Base-by-base conservation (phyloP, 2,888 invertebrate species). In the Latheticus oryzae region DNA sequence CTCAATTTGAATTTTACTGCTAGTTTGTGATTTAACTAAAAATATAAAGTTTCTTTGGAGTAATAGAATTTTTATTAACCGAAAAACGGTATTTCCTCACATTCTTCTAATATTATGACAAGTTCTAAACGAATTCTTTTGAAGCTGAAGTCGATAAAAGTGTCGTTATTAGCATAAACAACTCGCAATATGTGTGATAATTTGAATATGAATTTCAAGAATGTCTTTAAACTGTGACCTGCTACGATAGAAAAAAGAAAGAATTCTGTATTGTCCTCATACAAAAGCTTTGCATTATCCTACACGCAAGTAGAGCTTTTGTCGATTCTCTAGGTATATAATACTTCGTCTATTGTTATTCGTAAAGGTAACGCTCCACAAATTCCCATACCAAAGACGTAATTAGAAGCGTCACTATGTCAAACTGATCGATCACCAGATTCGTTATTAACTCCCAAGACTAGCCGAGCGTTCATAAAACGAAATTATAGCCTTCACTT, bases 221-320 rank as follows among this genome's bases (percentile, higher is more conserved):
- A 59, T 59, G 54, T 23, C 43, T 64, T 60, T 61, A 60, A 61
- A 54, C 63, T 64, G 63, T 67, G 71, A 69, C 70, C 68, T 61
- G 55, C n/a, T n/a, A 32, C 58, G 62, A 66, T 66, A 63, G 63
- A 69, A 68, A 68, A 63, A 61, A 65, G 65, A n/a, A n/a, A n/a
- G n/a, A n/a, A n/a, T n/a, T n/a, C n/a, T n/a, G n/a, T 64, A 72
- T 72, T 71, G 72, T 72, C 69, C 70, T 66, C 60, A 59, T 64
- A 73, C 73, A 73, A 72, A 69, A 60, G 68, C 64, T 50, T 53
- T 16, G 68, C 68, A 68, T 71, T 73, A 72, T 71, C 70, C 68
- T 52, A 62, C 70, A 71, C 69, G 70, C 71, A 69, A 70, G 60
- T n/a, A 65, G 67, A 65, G 67, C 68, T 66, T 64, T 67, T 66